phyloP scores from a whole-genome alignment of 92 coral and sea anemone genomes.

The Umimayanthus kanabou region DNA sequence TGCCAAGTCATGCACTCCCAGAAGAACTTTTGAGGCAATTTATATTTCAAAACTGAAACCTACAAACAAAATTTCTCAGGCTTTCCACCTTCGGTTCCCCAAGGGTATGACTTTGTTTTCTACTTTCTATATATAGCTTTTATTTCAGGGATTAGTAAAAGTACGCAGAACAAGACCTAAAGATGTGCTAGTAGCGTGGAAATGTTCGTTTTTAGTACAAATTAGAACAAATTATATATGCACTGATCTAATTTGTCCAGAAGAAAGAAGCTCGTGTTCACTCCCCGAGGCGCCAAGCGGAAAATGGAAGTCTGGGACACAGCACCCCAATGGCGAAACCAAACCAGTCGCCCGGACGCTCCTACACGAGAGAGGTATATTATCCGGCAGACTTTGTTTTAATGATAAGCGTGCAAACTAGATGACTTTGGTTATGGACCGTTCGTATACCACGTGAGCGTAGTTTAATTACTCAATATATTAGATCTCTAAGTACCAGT shows the following conservation, averaged over 20 bases:
- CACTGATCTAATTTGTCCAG: neutral
- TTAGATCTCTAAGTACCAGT: too few relatives aligned
- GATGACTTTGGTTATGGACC: neutral
- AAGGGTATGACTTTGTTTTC: too few relatives aligned
- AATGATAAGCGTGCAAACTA: neutral
- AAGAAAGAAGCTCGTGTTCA: conserved; percentile 4
- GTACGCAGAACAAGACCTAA: too few relatives aligned
- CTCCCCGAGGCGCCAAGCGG: conserved; percentile 19
- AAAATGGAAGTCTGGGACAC: conserved; percentile 5
- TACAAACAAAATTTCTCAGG: too few relatives aligned
- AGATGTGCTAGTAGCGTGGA: too few relatives aligned
- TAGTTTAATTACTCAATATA: too few relatives aligned
- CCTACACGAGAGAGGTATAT: conserved; percentile 7
- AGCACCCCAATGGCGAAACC: conserved; percentile 1
- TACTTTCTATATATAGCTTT: too few relatives aligned
- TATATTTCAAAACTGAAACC: too few relatives aligned
- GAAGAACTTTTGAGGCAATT: too few relatives aligned
- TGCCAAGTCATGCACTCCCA: neutral
- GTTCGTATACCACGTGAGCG: neutral
- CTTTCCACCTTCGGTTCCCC: too few relatives aligned
- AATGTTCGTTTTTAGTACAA: neutral
- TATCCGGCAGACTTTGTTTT: neutral
- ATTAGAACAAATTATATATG: neutral
- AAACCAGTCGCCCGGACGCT: neutral
- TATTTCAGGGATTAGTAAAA: too few relatives aligned